phyloP scores from a whole-genome alignment of 2,113 vertebrate species.

The Motacilla tschutschensis region DNA sequence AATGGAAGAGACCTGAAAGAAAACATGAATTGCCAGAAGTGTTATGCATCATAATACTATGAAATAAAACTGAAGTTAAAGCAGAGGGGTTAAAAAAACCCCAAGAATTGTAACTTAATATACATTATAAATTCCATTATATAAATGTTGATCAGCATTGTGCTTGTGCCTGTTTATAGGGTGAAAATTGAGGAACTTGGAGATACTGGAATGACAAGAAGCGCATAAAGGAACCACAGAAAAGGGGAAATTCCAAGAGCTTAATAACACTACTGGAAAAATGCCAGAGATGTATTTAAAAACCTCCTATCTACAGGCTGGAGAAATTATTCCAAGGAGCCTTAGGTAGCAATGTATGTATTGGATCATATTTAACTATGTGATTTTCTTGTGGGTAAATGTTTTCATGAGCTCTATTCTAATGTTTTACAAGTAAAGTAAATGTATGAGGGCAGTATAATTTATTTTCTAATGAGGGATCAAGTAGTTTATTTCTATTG shows the following conservation, averaged over 20 bases:
- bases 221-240: slow-evolving; percentile 8
- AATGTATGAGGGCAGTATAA: slow-evolving; percentile 43
- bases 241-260: slow-evolving; percentile 20
- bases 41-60: background rate
- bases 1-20: background rate
- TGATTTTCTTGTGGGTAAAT: slow-evolving; percentile 57
- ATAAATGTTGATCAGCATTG: background rate
- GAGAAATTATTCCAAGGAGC: slow-evolving; percentile 25
- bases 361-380: slow-evolving; percentile 51
- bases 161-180: slow-evolving; percentile 13
- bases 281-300: slow-evolving; percentile 50
- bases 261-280: slow-evolving; percentile 42
- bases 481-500: slow-evolving; percentile 61
- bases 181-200: slow-evolving; percentile 32
- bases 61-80: slow-evolving; percentile 6
- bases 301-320: slow-evolving; percentile 15
- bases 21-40: background rate
- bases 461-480: slow-evolving; percentile 61
- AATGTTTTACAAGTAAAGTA: slow-evolving; percentile 54
- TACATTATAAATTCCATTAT: background rate
- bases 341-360: slow-evolving; percentile 50
- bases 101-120: background rate
- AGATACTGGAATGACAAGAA: slow-evolving; percentile 38
- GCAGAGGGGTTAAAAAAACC: background rate
- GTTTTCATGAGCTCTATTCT: slow-evolving; percentile 54